Evolutionary conservation across 2,888 invertebrate genomes (phyloP), one percentile per base, ranked within the genome.

Genomic region (Celastrina argiolus): DNA sequence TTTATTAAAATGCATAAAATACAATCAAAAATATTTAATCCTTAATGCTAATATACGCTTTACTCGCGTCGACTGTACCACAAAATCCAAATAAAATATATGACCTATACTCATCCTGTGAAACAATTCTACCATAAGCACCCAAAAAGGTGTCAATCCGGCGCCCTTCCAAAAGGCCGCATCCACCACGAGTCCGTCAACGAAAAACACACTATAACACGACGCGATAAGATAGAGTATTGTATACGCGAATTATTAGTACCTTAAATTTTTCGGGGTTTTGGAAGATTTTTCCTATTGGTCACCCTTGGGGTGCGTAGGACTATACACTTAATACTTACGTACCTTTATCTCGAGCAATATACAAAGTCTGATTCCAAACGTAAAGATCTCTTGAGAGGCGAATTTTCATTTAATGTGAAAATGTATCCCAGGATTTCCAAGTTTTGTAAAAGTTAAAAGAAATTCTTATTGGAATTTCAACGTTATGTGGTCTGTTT

Each of bases 61-160:
- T 51, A 22, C 22, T 22, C 22, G 14, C 36, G 26, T 36, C 16
- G 56, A 64, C 36, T 45, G 28, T 42, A 56, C 22, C 31, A 22
- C 14, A 18, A 64, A 58, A 31, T 58, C 39, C 41, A 65, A 58
- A 65, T 58, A 18, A 65, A 65, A 18, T 56, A 58, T 41, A 59
- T 28, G 42, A 34, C 41, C 42, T 31, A 26, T 59, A 59, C 59
- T 31, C 65, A 42, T 66, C 59, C 58, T 14, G 28, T 41, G 28
- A 83, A 86, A 81, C 59, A 42, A 42, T 66, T 66, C 84, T 74
- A 78, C 83, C 82, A 81, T 85, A 87, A 87, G 85, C 87, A 87
- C 85, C 85, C 85, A 87, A 86, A 85, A 87, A 88, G 87, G 88
- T 88, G 88, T 85, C 86, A 86, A 87, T 86, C 85, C 83, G 82